phyloP scores from a whole-genome alignment of 2,797 vertebrate species.

The Momotus momota region DNA sequence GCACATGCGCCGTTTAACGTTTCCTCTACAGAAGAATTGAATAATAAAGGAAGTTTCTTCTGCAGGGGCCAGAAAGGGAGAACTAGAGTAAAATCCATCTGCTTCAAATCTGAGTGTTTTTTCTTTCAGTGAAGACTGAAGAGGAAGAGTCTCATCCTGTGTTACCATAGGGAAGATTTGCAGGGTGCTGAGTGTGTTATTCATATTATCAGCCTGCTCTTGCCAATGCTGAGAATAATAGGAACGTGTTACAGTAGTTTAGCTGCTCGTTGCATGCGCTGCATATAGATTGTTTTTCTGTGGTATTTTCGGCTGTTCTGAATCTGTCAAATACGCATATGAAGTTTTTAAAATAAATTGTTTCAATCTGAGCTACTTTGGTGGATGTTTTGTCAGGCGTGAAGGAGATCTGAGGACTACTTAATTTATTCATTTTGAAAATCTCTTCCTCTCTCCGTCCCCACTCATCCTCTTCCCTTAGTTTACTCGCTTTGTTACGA shows the following conservation, averaged over 20 bases:
- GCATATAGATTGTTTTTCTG: slow-evolving; percentile 24
- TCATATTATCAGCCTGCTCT: slow-evolving; percentile 20
- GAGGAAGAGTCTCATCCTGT: background rate
- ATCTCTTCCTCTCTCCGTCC: background rate
- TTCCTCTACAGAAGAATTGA: background rate
- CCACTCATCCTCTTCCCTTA: background rate
- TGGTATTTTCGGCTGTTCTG: slow-evolving; percentile 49
- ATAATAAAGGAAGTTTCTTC: background rate
- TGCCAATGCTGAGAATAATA: slow-evolving; percentile 12
- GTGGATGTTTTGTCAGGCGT: slow-evolving; percentile 4
- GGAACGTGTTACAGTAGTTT: slow-evolving; percentile 28
- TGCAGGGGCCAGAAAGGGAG: background rate
- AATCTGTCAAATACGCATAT: slow-evolving; percentile 61
- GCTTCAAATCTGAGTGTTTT: background rate
- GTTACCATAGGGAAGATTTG: slow-evolving; percentile 24
- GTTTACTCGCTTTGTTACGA: background rate
- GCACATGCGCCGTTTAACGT: background rate
- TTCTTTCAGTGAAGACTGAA: background rate
- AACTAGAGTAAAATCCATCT: background rate
- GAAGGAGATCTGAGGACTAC: background rate
- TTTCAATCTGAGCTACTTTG: background rate
- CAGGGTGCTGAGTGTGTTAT: slow-evolving; percentile 27
- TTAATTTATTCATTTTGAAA: background rate
- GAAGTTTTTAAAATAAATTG: slow-evolving; percentile 32
- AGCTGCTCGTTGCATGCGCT: background rate